phyloP scores from a whole-genome alignment of 2,888 invertebrate genomes.

The Stenodema calcarata region DNA sequence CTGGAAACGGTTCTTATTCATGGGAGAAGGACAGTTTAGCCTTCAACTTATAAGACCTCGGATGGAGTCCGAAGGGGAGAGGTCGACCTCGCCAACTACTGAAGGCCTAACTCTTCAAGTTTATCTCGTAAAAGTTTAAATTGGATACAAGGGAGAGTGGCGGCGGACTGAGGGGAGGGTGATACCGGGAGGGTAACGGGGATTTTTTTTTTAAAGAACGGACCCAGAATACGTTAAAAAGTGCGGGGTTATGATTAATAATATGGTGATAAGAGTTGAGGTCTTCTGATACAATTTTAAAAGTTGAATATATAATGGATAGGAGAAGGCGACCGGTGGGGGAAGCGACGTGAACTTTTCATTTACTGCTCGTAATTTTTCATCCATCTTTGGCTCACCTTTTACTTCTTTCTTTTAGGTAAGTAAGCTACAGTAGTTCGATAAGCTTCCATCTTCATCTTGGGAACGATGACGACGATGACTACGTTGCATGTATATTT shows the following conservation, averaged over 20 bases:
- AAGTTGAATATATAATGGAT: background rate
- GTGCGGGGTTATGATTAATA: constrained; percentile 42
- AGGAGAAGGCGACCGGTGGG: background rate
- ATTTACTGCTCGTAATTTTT: background rate
- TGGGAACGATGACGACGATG: too few species aligned
- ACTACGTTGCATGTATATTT: too few species aligned
- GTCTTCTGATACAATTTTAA: background rate
- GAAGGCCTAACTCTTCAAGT: constrained; percentile 41
- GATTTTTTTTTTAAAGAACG: background rate
- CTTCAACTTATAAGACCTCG: constrained; percentile 10
- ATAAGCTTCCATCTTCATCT: too few species aligned
- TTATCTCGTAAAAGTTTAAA: constrained; percentile 49
- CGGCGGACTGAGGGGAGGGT: background rate
- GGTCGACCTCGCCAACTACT: constrained; percentile 15
- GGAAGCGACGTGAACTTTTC: background rate
- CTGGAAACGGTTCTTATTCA: constrained; percentile 45
- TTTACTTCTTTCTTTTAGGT: background rate
- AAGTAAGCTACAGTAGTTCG: too few species aligned
- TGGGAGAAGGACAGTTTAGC: constrained; percentile 27
- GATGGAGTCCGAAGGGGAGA: constrained; percentile 1
- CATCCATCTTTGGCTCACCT: background rate
- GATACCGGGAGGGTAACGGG: background rate
- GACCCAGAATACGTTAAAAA: constrained; percentile 39
- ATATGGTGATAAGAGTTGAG: constrained; percentile 29
- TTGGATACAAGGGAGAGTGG: constrained; percentile 40